Percentiles rank a stretch among this genome's conserved stretches.
Evolutionary conservation across 1,140 invertebrate genomes (phyloP).

Genomic region (Eurytemora carolleeae): DNA sequence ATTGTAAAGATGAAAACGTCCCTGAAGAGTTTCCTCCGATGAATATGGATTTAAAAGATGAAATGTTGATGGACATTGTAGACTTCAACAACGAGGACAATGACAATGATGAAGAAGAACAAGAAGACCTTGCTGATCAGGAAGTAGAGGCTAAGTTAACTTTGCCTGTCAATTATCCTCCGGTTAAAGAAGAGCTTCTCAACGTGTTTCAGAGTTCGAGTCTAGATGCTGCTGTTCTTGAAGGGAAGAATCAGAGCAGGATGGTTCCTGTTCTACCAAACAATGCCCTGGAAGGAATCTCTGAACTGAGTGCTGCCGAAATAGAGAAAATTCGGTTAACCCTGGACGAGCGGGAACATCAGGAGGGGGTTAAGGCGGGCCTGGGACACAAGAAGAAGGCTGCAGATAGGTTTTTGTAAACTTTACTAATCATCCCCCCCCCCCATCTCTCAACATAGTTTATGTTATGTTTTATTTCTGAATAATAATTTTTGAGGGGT

Average conservation of each 20-base stretch:
- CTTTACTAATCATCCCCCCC: neutral
- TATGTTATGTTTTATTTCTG: neutral
- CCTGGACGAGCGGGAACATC: neutral
- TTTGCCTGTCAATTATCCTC: no score
- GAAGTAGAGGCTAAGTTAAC: no score
- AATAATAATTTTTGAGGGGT: neutral
- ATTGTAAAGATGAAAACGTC: no score
- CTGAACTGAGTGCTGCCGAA: neutral
- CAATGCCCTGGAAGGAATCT: neutral
- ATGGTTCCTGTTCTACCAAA: neutral
- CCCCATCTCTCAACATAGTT: neutral
- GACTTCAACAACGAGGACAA: no score
- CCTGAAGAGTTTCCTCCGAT: no score
- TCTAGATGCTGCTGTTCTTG: neutral
- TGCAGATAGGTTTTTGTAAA: neutral
- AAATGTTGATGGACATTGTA: no score
- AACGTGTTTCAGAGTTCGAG: no score
- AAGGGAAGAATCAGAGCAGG: neutral
- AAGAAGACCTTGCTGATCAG: no score
- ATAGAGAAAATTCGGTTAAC: neutral
- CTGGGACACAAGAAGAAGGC: neutral
- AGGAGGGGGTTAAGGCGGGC: neutral
- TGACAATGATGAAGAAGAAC: no score
- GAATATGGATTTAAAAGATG: no score
- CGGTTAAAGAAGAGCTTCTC: no score